Evolutionary conservation across 2,888 invertebrate genomes (phyloP).

Genomic region (Diarsia mendica): DNA sequence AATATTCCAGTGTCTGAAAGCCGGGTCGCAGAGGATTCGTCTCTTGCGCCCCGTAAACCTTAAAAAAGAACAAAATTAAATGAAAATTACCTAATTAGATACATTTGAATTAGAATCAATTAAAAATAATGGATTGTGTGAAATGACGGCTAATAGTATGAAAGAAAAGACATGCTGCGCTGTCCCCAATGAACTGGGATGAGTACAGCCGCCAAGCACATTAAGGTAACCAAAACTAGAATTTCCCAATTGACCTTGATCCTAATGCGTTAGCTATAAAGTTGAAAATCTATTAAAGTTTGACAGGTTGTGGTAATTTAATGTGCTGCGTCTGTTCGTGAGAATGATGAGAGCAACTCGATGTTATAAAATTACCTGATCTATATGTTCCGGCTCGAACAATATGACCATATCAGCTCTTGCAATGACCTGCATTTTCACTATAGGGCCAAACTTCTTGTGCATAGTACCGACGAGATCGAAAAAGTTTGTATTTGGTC

Average conservation of each 20-base stretch:
- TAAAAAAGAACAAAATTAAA: background rate
- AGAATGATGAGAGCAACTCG: background rate
- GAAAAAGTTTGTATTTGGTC: constrained; percentile 74
- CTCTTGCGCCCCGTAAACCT: constrained; percentile 87
- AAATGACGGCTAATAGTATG: background rate
- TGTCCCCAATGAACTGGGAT: background rate
- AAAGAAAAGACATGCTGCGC: background rate
- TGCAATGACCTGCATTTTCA: constrained; percentile 80
- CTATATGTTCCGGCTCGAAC: constrained; percentile 80
- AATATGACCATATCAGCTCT: constrained; percentile 79
- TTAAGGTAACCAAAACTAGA: too few species aligned
- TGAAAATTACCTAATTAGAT: background rate
- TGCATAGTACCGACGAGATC: constrained; percentile 72
- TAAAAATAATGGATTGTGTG: background rate
- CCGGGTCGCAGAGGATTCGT: constrained; percentile 82
- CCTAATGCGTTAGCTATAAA: too few species aligned
- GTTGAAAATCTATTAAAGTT: too few species aligned
- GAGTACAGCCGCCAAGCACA: too few species aligned
- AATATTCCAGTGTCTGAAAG: constrained; percentile 81
- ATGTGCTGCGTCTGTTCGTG: background rate
- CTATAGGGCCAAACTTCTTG: constrained; percentile 79
- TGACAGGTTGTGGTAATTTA: too few species aligned
- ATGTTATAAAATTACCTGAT: constrained; percentile 69
- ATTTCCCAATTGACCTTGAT: too few species aligned
- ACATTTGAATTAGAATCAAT: background rate